Evolutionary conservation across 1,140 invertebrate species (phyloP).

Genomic region (Scaptomyza montana): DNA sequence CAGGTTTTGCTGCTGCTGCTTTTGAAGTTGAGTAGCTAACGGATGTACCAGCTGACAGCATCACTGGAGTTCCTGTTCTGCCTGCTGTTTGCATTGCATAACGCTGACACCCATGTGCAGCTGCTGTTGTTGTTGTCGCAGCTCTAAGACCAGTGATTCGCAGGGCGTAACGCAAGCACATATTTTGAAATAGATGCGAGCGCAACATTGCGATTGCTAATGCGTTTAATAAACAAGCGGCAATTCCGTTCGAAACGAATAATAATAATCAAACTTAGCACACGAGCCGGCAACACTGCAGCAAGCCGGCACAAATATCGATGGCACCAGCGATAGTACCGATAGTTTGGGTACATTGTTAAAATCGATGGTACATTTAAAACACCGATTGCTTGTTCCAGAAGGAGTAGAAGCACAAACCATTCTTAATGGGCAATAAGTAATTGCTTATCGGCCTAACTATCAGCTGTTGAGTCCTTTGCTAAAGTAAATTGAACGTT

Average conservation of each 20-base stretch:
- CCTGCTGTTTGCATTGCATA: slow-evolving; percentile 32
- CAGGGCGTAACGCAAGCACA: slow-evolving; percentile 25
- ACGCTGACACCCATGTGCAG: slow-evolving; percentile 2
- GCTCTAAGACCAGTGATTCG: background rate
- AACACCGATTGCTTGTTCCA: too few species aligned
- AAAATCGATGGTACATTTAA: too few species aligned
- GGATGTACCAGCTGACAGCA: background rate
- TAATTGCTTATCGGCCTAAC: slow-evolving; percentile 5
- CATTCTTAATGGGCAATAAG: slow-evolving; percentile 1
- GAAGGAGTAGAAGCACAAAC: too few species aligned
- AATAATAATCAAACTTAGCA: slow-evolving; percentile 12
- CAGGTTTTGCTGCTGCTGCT: background rate
- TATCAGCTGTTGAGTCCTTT: background rate
- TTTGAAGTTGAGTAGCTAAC: slow-evolving; percentile 9
- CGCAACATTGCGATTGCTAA: slow-evolving; percentile 45
- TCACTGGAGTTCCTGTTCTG: background rate
- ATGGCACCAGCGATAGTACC: background rate
- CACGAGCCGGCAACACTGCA: slow-evolving; percentile 34
- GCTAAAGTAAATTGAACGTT: background rate
- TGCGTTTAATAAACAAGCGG: background rate
- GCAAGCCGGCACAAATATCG: slow-evolving; percentile 24
- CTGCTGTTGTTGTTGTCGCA: slow-evolving; percentile 5
- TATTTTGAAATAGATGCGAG: slow-evolving; percentile 34
- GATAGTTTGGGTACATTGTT: background rate
- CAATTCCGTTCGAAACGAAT: background rate